Evolutionary conservation across 2,113 vertebrate genomes (phyloP), one percentile per base, ranked within the genome.

Genomic region (Ascaphus truei): DNA sequence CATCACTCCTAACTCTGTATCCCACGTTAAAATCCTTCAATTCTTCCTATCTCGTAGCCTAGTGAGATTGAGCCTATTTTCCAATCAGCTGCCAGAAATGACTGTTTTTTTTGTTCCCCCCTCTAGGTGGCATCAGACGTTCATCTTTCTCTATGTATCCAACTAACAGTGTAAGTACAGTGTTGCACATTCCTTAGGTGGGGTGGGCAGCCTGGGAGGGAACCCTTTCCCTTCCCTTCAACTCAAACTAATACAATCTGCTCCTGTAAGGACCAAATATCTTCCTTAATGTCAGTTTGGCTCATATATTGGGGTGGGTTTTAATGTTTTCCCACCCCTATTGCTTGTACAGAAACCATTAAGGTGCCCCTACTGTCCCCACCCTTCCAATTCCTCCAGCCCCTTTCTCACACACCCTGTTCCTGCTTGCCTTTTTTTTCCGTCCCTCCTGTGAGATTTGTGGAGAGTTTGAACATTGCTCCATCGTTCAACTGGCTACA

Each of bases 181-280:
- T n/a, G n/a, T n/a, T n/a, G n/a, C n/a, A 29, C 45, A 61, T 69
- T 69, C 67, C 67, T 69, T 11, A 37, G 58, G 56, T 69, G 67
- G 65, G 67, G 53, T 58, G 39, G 55, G 66, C 55, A 48, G 45
- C 31, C 45, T 51, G 56, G 41, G 67, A 27, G 43, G 48, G 41
- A 57, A 30, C 27, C 26, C 23, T 50, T 51, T 48, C 43, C 43
- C 27, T 23, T 45, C 22, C 16, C 25, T 15, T 36, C 16, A 47
- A 33, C 41, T 48, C 29, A 37, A 37, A 48, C 23, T 60, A n/a
- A n/a, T n/a, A n/a, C n/a, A n/a, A n/a, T n/a, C n/a, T n/a, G n/a
- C n/a, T n/a, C n/a, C n/a, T n/a, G n/a, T n/a, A n/a, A n/a, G n/a
- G n/a, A n/a, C n/a, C n/a, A n/a, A n/a, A n/a, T n/a, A n/a, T n/a